phyloP scores from a whole-genome alignment of 1,140 invertebrate species.

The Xylocopa sonorina region DNA sequence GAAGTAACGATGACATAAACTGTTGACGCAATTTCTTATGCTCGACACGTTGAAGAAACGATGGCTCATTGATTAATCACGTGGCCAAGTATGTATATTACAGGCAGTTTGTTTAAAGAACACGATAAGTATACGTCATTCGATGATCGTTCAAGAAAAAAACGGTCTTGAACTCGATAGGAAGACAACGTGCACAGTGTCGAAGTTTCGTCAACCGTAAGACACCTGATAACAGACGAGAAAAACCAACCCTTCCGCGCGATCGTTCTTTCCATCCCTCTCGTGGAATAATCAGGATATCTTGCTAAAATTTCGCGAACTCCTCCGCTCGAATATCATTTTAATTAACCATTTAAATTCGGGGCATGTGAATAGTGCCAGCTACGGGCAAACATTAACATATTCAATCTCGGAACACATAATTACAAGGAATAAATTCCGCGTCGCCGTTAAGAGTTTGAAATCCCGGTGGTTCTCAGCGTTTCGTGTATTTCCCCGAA shows the following conservation, averaged over 20 bases:
- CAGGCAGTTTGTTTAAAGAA: background rate
- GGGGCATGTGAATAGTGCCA: background rate
- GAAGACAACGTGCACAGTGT: background rate
- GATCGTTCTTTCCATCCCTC: too few species aligned
- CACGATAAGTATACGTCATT: background rate
- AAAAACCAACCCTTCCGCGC: too few species aligned
- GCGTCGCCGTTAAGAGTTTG: conserved; percentile 1
- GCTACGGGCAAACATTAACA: background rate
- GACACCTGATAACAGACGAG: background rate
- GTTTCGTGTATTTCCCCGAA: conserved; percentile 16
- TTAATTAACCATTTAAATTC: background rate
- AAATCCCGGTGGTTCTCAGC: background rate
- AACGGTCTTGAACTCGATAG: background rate
- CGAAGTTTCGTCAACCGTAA: background rate
- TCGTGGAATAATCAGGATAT: too few species aligned
- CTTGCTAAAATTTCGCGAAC: background rate
- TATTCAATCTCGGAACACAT: background rate
- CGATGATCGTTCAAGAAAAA: too few species aligned
- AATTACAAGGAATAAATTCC: background rate
- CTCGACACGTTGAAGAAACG: too few species aligned
- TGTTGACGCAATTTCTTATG: too few species aligned
- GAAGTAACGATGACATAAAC: too few species aligned
- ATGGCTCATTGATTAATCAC: conserved; percentile 3
- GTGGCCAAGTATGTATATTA: background rate
- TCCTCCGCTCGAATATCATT: background rate